Percentiles rank a stretch among this genome's conserved stretches.
phyloP scores from a whole-genome alignment of 2,797 vertebrate species.

The Pipistrellus pygmaeus region DNA sequence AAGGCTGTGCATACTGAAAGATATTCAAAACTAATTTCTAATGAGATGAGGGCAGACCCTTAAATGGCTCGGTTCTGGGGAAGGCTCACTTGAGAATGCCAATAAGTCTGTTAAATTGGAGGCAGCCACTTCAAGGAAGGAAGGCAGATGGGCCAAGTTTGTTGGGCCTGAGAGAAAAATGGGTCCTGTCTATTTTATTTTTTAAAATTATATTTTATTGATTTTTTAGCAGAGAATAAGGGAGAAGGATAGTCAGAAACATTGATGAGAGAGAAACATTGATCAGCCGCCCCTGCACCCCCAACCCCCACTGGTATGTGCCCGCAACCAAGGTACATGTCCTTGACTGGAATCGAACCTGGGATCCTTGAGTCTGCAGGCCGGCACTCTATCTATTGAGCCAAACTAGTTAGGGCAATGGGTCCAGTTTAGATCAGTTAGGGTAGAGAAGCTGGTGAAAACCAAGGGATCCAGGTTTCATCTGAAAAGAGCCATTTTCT shows the following conservation, averaged over 20 bases:
- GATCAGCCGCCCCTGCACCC: too few species aligned
- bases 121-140: constrained; percentile 65
- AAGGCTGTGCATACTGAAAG: constrained; percentile 88
- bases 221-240: too few species aligned
- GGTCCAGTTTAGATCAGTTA: not conserved
- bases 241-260: too few species aligned
- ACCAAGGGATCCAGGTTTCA: not conserved
- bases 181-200: not conserved
- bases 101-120: constrained; percentile 79
- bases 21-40: constrained; percentile 88
- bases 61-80: constrained; percentile 84
- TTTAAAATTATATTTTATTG: too few species aligned
- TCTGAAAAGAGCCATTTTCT: constrained; percentile 55
- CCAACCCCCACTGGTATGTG: too few species aligned
- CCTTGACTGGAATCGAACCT: too few species aligned
- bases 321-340: too few species aligned
- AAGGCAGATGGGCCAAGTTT: constrained; percentile 46
- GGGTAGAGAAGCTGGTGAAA: not conserved
- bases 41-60: constrained; percentile 82
- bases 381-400: too few species aligned
- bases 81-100: constrained; percentile 84
- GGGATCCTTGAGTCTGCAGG: too few species aligned
- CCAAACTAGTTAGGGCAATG: not conserved
- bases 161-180: constrained; percentile 19
- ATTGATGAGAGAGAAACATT: too few species aligned